Evolutionary conservation across 2,113 vertebrate genomes (phyloP).

Genomic region (Genyomyrus donnyi): DNA sequence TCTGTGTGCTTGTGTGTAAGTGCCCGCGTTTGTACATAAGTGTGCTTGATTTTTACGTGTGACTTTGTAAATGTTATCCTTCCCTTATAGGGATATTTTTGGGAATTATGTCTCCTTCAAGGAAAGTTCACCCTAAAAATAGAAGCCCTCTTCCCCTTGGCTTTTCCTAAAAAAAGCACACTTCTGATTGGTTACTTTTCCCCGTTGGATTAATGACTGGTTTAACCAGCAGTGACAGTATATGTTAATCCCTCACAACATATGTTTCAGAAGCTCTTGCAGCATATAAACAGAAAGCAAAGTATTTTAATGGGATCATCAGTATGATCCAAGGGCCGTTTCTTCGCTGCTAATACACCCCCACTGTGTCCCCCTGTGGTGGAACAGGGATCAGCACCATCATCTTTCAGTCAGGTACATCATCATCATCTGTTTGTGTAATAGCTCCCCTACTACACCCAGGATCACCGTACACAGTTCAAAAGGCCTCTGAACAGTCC

Average conservation of each 20-base stretch:
- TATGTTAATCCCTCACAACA: neutral
- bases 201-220: neutral
- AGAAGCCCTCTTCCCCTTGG: neutral
- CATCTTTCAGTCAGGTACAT: neutral
- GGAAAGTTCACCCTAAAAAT: neutral
- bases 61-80: neutral
- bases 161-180: neutral
- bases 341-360: neutral
- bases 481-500: neutral
- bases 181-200: neutral
- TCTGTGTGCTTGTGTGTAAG: neutral
- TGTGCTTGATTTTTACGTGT: neutral
- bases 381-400: neutral
- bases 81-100: neutral
- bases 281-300: neutral
- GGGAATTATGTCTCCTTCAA: slow-evolving; percentile 4
- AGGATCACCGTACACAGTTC: neutral
- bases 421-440: neutral
- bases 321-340: neutral
- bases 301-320: neutral
- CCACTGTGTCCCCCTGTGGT: neutral
- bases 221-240: neutral
- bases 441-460: neutral
- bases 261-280: neutral
- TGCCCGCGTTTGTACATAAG: neutral